Base-by-base conservation (phyloP, 1,140 invertebrate species). In the Schlechtendalia chinensis region DNA sequence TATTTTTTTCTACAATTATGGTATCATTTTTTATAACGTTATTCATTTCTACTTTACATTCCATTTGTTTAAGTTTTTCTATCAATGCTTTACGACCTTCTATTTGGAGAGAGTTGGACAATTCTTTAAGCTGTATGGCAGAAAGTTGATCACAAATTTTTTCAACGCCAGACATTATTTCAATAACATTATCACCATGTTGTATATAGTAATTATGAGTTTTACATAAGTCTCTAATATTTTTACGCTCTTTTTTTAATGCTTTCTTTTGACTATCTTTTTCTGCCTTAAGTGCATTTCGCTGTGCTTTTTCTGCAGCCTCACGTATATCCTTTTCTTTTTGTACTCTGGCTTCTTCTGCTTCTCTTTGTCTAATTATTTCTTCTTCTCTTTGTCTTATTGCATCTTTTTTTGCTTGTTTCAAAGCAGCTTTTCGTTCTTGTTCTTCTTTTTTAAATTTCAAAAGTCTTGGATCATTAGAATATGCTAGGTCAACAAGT, bases 371-470 rank as follows among this genome's bases (percentile, higher is more conserved):
- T 63, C 82, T 80, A 29, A 71, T 82, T 81, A 96, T 93, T 86
- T 97, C 94, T 32, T 92, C 91, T 83, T 92, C 91, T 84, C 92
- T 92, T 19, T 92, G 92, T 87, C 91, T 91, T 3, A 90, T 91
- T 12, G 94, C 95, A 84, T 96, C 94, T 88, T 96, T 93, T 87
- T 93, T 94, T 0, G 96, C 96, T 82, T 91, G 88, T 85, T 98
- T 98, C 0, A 90, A 90, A 3, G 95, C 95, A 53, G 93, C 87
- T 86, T 98, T 98, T 82, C 90, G 91, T 83, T 97, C 93, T 84
- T 95, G 96, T 82, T 98, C 96, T 69, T 98, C 94, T 84, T 97
- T 94, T 85, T 95, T 97, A 85, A 98, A 98, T 83, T 91, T 91
- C 61, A 89, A 90, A 83, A 99, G 95, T 82, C 97, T 89, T 1